Conservation (phyloP, 2,113 vertebrate genomes). For the Pomatorhinus ruficollis region DNA sequence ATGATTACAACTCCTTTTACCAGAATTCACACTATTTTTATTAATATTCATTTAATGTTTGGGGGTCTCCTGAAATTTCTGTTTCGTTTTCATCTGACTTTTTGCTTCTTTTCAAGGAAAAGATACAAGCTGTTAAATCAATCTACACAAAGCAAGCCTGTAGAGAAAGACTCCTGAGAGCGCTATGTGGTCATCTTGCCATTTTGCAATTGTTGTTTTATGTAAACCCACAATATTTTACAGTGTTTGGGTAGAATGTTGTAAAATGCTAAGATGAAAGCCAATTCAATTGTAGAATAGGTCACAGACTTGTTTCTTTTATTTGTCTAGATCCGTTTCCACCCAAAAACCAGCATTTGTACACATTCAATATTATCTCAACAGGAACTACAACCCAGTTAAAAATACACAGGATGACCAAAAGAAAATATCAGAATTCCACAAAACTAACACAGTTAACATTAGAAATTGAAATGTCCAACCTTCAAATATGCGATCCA, state of each 20-base stretch:
- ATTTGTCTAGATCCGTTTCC: neutral
- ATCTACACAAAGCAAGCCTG: neutral
- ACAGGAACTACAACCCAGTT: neutral
- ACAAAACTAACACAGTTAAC: neutral
- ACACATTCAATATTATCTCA: neutral
- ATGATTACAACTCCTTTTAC: neutral
- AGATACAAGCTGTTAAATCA: neutral
- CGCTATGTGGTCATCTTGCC: neutral
- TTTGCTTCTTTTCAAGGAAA: neutral
- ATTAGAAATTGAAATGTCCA: neutral
- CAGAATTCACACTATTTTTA: neutral
- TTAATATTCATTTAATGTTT: neutral
- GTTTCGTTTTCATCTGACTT: neutral
- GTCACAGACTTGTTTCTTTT: neutral
- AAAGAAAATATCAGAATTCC: neutral
- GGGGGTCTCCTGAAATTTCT: neutral
- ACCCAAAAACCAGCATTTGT: neutral
- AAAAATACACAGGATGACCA: neutral
- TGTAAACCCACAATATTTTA: neutral
- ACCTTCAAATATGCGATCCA: conserved; percentile 79
- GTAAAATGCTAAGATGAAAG: neutral
- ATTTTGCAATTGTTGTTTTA: neutral
- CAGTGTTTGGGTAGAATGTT: neutral
- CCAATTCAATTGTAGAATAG: neutral
- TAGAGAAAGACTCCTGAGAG: neutral